Conservation (phyloP, 1,140 invertebrate genomes). For the Drosophila obscura region DNA sequence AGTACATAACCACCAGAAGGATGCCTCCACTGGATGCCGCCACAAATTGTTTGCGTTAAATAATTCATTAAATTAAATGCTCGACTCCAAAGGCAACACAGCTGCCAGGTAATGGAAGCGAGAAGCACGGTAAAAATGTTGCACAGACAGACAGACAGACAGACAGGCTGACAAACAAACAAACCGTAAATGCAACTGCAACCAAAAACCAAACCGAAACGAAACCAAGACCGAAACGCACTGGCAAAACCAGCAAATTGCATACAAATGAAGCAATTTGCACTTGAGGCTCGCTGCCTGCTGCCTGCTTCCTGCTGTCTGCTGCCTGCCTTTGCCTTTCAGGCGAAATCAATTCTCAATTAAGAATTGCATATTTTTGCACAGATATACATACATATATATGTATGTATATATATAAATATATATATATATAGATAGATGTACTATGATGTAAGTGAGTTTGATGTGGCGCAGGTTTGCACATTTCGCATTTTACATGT, state of each 20-base stretch:
- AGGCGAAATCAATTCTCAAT: conserved; percentile 64
- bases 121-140: conserved; percentile 32
- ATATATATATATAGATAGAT: conserved; percentile 1
- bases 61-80: conserved; percentile 57
- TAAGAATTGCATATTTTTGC: conserved; percentile 70
- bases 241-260: conserved; percentile 54
- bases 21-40: background rate
- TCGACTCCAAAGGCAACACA: conserved; percentile 31
- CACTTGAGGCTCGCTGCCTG: conserved; percentile 43
- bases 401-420: background rate
- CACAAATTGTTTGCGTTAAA: conserved; percentile 47
- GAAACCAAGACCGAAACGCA: conserved; percentile 42
- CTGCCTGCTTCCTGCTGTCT: too few species aligned
- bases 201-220: conserved; percentile 37
- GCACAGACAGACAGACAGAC: conserved; percentile 4
- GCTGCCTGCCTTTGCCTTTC: conserved; percentile 7
- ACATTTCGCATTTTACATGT: conserved; percentile 41
- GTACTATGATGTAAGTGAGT: conserved; percentile 2
- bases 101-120: conserved; percentile 28
- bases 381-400: conserved; percentile 6
- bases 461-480: conserved; percentile 23
- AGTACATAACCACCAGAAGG: background rate
- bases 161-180: conserved; percentile 16
- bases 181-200: conserved; percentile 37
- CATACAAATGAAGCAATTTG: conserved; percentile 73